phyloP scores from a whole-genome alignment of 2,113 vertebrate genomes.

The Montifringilla adamsi region DNA sequence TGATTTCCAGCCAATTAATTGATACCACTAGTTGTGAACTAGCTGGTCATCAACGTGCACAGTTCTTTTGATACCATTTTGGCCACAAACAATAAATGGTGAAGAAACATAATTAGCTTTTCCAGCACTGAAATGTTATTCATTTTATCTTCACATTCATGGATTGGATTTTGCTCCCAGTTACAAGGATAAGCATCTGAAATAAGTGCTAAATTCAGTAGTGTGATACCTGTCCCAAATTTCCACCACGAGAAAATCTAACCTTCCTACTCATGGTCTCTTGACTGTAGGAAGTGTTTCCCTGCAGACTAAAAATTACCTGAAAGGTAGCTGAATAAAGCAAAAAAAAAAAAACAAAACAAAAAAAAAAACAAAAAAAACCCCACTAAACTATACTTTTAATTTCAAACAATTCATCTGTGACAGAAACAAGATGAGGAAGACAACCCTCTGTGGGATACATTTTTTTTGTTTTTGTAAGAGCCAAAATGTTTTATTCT shows the following conservation, averaged over 20 bases:
- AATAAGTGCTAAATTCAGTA: conserved; percentile 15
- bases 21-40: background rate
- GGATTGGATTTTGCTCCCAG: background rate
- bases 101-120: background rate
- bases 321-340: background rate
- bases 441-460: background rate
- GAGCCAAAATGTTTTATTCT: background rate
- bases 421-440: background rate
- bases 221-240: background rate
- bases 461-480: background rate
- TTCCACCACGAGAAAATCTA: background rate
- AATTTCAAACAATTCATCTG: background rate
- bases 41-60: background rate
- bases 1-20: background rate
- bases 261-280: background rate
- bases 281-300: background rate
- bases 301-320: conserved; percentile 4
- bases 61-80: background rate
- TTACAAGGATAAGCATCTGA: background rate
- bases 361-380: background rate
- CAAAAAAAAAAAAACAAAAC: conserved; percentile 6
- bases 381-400: background rate
- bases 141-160: background rate
- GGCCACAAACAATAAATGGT: background rate
- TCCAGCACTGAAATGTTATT: background rate